phyloP scores from a whole-genome alignment of 2,113 vertebrate genomes.

The Scomber colias region DNA sequence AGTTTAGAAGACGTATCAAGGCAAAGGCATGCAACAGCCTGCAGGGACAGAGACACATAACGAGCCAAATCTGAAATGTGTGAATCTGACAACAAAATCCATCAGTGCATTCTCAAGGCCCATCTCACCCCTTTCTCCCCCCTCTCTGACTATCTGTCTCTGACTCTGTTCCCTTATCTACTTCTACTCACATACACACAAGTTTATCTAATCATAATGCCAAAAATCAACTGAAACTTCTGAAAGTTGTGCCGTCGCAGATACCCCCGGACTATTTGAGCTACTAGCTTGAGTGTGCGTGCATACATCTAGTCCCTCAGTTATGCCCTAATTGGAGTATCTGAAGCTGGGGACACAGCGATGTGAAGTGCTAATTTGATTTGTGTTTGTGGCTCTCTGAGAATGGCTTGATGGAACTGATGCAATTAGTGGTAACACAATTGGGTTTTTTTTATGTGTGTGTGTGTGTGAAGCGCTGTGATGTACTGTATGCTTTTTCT shows the following conservation, averaged over 20 bases:
- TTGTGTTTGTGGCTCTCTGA: slow-evolving; percentile 73
- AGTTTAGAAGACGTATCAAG: slow-evolving; percentile 49
- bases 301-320: slow-evolving; percentile 51
- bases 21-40: slow-evolving; percentile 53
- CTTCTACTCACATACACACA: slow-evolving; percentile 44
- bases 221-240: slow-evolving; percentile 58
- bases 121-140: slow-evolving; percentile 39
- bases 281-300: background rate
- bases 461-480: slow-evolving; percentile 8
- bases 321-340: slow-evolving; percentile 73
- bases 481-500: slow-evolving; percentile 10
- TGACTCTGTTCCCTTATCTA: slow-evolving; percentile 59
- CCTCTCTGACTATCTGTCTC: slow-evolving; percentile 53
- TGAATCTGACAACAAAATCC: slow-evolving; percentile 70
- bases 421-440: slow-evolving; percentile 79
- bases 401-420: slow-evolving; percentile 73
- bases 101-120: slow-evolving; percentile 65
- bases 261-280: slow-evolving; percentile 42
- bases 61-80: slow-evolving; percentile 69
- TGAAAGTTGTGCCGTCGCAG: slow-evolving; percentile 46
- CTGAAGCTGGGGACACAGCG: slow-evolving; percentile 64
- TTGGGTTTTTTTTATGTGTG: slow-evolving; percentile 38
- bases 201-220: slow-evolving; percentile 66
- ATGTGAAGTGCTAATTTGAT: slow-evolving; percentile 75
- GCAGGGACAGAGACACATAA: slow-evolving; percentile 64